Conservation (phyloP, 2,797 vertebrate genomes). For the Tolypeutes matacus region DNA sequence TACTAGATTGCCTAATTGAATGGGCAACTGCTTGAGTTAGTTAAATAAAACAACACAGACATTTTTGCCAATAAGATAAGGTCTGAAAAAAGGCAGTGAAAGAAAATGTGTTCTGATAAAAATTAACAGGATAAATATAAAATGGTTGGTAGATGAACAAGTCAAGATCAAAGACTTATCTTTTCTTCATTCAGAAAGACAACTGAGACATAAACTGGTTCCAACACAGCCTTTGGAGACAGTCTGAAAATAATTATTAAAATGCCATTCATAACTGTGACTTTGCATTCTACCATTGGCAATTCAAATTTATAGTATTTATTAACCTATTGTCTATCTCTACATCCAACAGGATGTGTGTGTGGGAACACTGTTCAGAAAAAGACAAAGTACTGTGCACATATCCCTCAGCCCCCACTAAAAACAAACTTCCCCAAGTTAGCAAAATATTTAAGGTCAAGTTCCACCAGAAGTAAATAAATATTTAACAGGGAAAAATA, state of each 20-base stretch:
- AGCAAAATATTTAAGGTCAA: not conserved
- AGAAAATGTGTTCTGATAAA: not conserved
- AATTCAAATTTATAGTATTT: not conserved
- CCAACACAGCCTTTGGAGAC: not conserved
- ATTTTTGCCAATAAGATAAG: not conserved
- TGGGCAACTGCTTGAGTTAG: not conserved
- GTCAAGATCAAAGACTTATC: not conserved
- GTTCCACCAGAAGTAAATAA: not conserved
- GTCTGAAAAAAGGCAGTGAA: not conserved
- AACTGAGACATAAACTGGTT: not conserved
- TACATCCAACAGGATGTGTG: rapidly evolving
- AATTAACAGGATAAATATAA: not conserved
- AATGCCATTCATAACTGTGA: not conserved
- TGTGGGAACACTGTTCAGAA: not conserved
- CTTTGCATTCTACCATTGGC: not conserved
- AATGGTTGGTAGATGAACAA: not conserved
- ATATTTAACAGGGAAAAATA: constrained; percentile 24
- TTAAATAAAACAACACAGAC: not conserved
- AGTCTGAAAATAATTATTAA: not conserved
- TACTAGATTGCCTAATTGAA: not conserved
- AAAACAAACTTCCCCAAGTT: not conserved
- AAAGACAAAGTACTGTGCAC: not conserved
- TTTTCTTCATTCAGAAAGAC: not conserved
- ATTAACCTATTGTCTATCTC: not conserved
- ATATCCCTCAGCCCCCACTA: rapidly evolving